These are phyloP conservation scores for Natator depressus DNA, from an alignment of 2,113 vertebrate genomes.

Conservation along the genomic window DNA sequence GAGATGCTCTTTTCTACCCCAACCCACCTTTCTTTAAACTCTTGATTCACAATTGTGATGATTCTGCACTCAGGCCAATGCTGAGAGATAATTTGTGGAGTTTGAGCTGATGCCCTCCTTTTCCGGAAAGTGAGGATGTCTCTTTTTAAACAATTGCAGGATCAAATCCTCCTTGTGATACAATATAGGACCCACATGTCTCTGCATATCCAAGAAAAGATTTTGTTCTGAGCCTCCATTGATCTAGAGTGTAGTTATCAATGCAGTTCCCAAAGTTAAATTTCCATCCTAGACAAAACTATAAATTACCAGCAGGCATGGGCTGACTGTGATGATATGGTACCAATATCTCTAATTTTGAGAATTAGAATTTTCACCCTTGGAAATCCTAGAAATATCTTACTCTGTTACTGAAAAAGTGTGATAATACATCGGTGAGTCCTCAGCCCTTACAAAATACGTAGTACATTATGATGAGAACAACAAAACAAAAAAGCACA, in stretches of 20 bases:
- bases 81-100: not conserved
- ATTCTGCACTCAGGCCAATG: accelerated
- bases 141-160: accelerated
- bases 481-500: not conserved
- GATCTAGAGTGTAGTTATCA: not conserved
- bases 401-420: not conserved
- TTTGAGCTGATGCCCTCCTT: not conserved
- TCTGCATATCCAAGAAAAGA: not conserved
- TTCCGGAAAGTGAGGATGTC: not conserved
- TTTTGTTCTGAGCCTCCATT: not conserved
- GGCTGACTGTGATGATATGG: not conserved
- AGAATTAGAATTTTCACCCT: not conserved
- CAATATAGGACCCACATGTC: accelerated
- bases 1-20: not conserved
- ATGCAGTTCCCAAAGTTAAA: not conserved
- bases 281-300: not conserved
- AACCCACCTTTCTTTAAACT: not conserved
- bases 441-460: not conserved
- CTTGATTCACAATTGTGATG: not conserved
- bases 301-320: not conserved
- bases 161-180: not conserved
- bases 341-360: accelerated
- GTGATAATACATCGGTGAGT: not conserved
- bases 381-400: not conserved
- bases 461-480: not conserved